Percentiles rank a stretch among this genome's conserved stretches.
Evolutionary conservation across 2,888 invertebrate species (phyloP).

Genomic region (Mycalesis mineus): DNA sequence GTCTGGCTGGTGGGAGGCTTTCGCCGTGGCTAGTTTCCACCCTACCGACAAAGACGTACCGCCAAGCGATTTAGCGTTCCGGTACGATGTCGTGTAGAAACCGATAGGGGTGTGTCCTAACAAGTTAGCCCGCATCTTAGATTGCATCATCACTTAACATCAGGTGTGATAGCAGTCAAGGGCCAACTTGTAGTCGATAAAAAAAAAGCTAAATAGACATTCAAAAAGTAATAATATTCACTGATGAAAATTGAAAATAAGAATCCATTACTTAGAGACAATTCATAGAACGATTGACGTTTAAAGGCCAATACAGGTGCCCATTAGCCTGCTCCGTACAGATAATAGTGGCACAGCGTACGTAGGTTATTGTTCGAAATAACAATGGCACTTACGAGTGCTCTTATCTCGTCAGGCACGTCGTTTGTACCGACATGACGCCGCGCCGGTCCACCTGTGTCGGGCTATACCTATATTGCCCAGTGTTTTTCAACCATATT

Average conservation of each 20-base stretch:
- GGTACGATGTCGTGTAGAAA: too few species aligned
- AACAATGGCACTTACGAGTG: constrained; percentile 61
- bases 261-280: not conserved
- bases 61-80: too few species aligned
- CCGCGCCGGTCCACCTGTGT: constrained; percentile 6
- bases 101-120: too few species aligned
- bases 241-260: not conserved
- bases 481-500: not conserved
- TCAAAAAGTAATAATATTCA: too few species aligned
- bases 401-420: constrained; percentile 63
- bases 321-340: constrained; percentile 57
- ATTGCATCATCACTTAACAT: too few species aligned
- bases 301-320: constrained; percentile 31
- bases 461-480: not conserved
- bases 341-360: constrained; percentile 47
- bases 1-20: too few species aligned
- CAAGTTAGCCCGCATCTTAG: too few species aligned
- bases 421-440: constrained; percentile 45
- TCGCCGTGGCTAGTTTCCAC: too few species aligned
- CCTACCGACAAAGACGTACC: too few species aligned
- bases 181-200: too few species aligned
- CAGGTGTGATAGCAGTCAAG: too few species aligned
- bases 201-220: too few species aligned
- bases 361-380: constrained; percentile 58
- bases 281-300: not conserved